Evolutionary conservation across 1,140 invertebrate species (phyloP).

Genomic region (Wasmannia auropunctata): DNA sequence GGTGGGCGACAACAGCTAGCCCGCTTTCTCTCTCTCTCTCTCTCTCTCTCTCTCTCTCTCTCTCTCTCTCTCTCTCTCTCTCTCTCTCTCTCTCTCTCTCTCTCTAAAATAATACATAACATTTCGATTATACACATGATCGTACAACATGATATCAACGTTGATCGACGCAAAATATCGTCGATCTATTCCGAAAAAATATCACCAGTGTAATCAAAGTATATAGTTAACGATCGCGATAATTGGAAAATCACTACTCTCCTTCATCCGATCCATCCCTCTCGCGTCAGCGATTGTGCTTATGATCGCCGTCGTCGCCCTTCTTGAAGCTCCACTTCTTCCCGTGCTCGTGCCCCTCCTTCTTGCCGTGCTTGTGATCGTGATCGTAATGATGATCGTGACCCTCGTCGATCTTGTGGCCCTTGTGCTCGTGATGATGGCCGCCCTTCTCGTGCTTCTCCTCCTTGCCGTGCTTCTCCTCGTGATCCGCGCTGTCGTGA

Average conservation of each 20-base stretch:
- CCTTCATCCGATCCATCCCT: background rate
- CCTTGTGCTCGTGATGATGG: constrained; percentile 86
- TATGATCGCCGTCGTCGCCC: constrained; percentile 72
- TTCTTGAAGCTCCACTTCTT: constrained; percentile 87
- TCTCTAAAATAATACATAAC: constrained; percentile 23
- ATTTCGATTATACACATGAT: constrained; percentile 10
- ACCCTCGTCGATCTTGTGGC: constrained; percentile 85
- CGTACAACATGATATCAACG: too few species aligned
- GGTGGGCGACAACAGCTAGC: too few species aligned
- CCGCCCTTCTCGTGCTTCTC: constrained; percentile 86
- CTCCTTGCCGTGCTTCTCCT: constrained; percentile 87
- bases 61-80: too few species aligned
- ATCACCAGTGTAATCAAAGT: background rate
- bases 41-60: too few species aligned
- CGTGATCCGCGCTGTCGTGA: constrained; percentile 83
- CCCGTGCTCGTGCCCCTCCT: constrained; percentile 84
- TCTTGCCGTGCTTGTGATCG: constrained; percentile 82
- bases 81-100: too few species aligned
- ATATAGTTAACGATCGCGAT: background rate
- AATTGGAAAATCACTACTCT: background rate
- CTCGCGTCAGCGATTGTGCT: constrained; percentile 24
- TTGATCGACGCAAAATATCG: background rate
- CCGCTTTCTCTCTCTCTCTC: too few species aligned
- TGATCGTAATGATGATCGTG: constrained; percentile 86
- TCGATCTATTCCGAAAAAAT: background rate